Evolutionary conservation across 2,888 invertebrate species (phyloP), one percentile per base, ranked within the genome.

Genomic region (Sympetrum striolatum): DNA sequence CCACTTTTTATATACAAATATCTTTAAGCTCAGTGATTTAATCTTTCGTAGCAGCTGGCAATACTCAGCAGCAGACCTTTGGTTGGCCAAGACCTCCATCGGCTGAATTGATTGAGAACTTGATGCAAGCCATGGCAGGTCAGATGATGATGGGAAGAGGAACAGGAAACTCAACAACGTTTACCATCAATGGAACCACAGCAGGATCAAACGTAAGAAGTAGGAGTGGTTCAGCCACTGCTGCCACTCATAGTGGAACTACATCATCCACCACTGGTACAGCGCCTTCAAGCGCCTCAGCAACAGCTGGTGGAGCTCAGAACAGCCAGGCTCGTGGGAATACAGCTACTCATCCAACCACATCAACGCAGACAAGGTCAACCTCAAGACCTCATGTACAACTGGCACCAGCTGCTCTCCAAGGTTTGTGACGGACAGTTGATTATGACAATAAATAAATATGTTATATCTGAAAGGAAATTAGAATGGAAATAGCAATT

Each of bases 361-460:
- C 96, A 37, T 95, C 96, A 0, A 96, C 96, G 0, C 96, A 96
- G 92, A 96, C 96, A 4, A 94, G 96, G 64, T 96, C 96, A 90
- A 96, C 96, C 25, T 94, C 96, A 10, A 95, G 96, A 44, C 96
- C 96, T 0, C 96, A 96, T 92, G 95, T 96, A 15, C 96, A 96
- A 92, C 94, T 96, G 82, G 95, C 92, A 90, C 92, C 92, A 22
- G 90, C 92, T 1, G 91, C 92, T 39, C 80, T 91, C 25, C 90
- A 81, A 90, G 91, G 90, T 90, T 39, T n/a, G 44, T 44, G 6
- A 44, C 44, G 4, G 0, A 44, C 44, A 44, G 15, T n/a, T n/a
- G n/a, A n/a, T n/a, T n/a, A n/a, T n/a, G n/a, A n/a, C n/a, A n/a
- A n/a, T n/a, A n/a, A n/a, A n/a, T n/a, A n/a, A n/a, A n/a, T n/a